phyloP scores from a whole-genome alignment of 2,113 vertebrate genomes.

The Xyliphius kryptos region DNA sequence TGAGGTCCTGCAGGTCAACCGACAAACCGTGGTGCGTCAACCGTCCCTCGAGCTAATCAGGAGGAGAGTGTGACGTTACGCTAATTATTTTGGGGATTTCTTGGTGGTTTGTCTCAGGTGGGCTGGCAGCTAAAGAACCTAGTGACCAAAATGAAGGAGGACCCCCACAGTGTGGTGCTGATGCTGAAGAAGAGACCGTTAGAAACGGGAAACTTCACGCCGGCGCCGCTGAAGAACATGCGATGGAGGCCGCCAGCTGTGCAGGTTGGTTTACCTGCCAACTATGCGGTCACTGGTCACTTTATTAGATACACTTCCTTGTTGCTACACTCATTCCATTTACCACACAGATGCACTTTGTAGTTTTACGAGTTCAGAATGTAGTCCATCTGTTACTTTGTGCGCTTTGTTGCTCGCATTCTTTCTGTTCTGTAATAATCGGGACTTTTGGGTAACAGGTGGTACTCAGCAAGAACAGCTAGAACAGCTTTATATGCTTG shows the following conservation, averaged over 20 bases:
- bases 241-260: conserved; percentile 86
- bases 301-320: too few relatives aligned
- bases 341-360: too few relatives aligned
- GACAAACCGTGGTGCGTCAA: conserved; percentile 86
- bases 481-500: too few relatives aligned
- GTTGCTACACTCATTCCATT: too few relatives aligned
- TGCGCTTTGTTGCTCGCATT: too few relatives aligned
- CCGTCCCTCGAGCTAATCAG: not conserved
- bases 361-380: too few relatives aligned
- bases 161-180: conserved; percentile 72
- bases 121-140: conserved; percentile 95
- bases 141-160: conserved; percentile 79
- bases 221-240: conserved; percentile 85
- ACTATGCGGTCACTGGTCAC: conserved; percentile 11
- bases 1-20: conserved; percentile 91
- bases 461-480: too few relatives aligned
- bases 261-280: conserved; percentile 67
- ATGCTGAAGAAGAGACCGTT: conserved; percentile 86
- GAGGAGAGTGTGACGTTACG: not conserved
- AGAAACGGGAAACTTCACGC: conserved; percentile 69
- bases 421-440: too few relatives aligned
- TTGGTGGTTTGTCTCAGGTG: conserved; percentile 64
- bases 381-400: too few relatives aligned
- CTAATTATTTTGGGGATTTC: not conserved
- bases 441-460: too few relatives aligned